phyloP scores from a whole-genome alignment of 2,113 vertebrate species.

The Etheostoma cragini region DNA sequence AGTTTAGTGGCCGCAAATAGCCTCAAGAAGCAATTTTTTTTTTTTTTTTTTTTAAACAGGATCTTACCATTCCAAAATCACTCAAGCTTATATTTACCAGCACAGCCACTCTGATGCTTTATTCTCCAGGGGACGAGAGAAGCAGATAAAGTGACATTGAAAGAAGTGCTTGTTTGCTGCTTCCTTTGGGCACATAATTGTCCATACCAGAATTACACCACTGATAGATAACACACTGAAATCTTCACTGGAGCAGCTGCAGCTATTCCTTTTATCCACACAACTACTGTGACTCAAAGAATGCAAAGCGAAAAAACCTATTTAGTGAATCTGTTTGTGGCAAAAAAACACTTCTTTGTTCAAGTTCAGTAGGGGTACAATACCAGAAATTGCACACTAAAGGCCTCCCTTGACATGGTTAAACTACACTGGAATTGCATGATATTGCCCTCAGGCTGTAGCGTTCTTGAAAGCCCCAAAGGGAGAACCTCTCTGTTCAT shows the following conservation, averaged over 20 bases:
- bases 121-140: neutral
- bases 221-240: neutral
- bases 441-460: conserved; percentile 58
- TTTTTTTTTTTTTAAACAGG: neutral
- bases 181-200: neutral
- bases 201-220: neutral
- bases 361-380: conserved; percentile 35
- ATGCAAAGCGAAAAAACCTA: neutral
- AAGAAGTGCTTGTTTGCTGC: conserved; percentile 23
- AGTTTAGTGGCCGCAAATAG: neutral
- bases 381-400: conserved; percentile 35
- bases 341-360: conserved; percentile 42
- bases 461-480: conserved; percentile 47
- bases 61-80: neutral
- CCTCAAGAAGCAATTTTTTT: neutral
- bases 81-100: neutral
- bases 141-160: conserved; percentile 1
- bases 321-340: conserved; percentile 5
- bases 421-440: conserved; percentile 64
- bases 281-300: neutral
- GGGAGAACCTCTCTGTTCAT: conserved; percentile 68
- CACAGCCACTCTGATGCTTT: neutral
- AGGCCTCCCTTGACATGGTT: conserved; percentile 57
- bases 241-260: neutral
- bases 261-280: neutral